Percentiles rank a stretch among this genome's conserved stretches.
These are phyloP conservation scores for Drosophila cardini DNA, from an alignment of 1,140 invertebrate genomes.

Conservation along the genomic window DNA sequence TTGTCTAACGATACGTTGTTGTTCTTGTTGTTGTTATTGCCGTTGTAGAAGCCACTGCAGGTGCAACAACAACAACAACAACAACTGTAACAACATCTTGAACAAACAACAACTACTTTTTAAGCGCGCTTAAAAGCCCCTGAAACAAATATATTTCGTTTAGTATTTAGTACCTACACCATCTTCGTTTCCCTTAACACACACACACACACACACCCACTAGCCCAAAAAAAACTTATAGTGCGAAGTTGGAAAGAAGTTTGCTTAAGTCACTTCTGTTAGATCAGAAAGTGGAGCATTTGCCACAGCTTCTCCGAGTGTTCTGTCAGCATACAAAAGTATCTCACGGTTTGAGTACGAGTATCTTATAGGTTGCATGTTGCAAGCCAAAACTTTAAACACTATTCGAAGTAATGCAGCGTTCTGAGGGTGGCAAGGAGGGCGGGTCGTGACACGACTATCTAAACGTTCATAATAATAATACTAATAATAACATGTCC, in stretches of 20 bases:
- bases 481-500: too few relatives aligned
- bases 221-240: conserved; percentile 9
- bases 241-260: conserved; percentile 15
- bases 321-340: conserved; percentile 1
- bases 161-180: conserved; percentile 39
- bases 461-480: too few relatives aligned
- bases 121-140: conserved; percentile 52
- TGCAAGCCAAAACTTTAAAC: conserved; percentile 2
- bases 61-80: conserved; percentile 21
- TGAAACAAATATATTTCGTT: conserved; percentile 49
- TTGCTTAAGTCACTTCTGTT: conserved; percentile 14
- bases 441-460: conserved; percentile 2
- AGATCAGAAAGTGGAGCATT: conserved; percentile 15
- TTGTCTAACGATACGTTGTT: conserved; percentile 61
- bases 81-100: conserved; percentile 5
- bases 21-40: conserved; percentile 31
- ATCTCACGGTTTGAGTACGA: not conserved
- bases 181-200: not conserved
- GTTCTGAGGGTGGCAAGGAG: not conserved
- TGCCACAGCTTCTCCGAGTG: not conserved
- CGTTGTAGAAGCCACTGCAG: conserved; percentile 24
- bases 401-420: not conserved
- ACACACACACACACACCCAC: not conserved
- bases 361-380: conserved; percentile 3
- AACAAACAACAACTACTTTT: conserved; percentile 45